Percentiles rank a stretch among this genome's conserved stretches.
phyloP scores from a whole-genome alignment of 2,797 vertebrate genomes.

The Alouatta caraya region DNA sequence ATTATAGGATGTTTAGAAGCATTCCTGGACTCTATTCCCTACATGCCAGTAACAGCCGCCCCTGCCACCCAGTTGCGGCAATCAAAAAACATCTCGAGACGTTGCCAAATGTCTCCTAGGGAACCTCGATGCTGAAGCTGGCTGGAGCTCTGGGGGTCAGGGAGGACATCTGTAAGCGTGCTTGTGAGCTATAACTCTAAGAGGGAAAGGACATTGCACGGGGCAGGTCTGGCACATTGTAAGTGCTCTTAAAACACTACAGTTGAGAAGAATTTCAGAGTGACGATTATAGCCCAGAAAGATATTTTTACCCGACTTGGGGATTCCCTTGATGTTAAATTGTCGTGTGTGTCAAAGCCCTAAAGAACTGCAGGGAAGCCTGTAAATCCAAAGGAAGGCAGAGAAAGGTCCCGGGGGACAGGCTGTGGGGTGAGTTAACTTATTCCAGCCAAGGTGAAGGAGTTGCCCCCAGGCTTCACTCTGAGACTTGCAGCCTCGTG shows the following conservation, averaged over 20 bases:
- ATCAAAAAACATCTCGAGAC: neutral
- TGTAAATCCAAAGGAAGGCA: slow-evolving; percentile 58
- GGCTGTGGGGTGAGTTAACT: neutral
- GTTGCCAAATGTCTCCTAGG: neutral
- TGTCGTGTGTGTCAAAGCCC: neutral
- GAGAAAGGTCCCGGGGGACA: neutral
- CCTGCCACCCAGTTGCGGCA: neutral
- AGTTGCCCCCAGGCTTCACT: neutral
- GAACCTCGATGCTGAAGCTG: neutral
- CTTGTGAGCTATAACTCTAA: neutral
- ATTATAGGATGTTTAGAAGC: neutral
- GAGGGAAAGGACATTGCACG: neutral
- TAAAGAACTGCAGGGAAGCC: neutral
- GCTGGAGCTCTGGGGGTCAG: neutral
- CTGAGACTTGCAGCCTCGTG: neutral
- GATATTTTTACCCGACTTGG: slow-evolving; percentile 9
- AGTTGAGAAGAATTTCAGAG: slow-evolving; percentile 46
- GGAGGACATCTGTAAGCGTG: neutral
- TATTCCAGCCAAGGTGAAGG: slow-evolving; percentile 20
- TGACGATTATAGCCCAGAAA: slow-evolving; percentile 53
- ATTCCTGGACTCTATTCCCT: neutral
- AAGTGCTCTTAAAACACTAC: neutral
- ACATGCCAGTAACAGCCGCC: neutral
- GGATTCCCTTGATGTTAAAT: slow-evolving; percentile 49
- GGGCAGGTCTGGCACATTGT: neutral